A percentile compares a stretch with the other conserved stretches of the same genome.
phyloP scores from a whole-genome alignment of 2,797 vertebrate genomes.

The Argyrosomus regius region DNA sequence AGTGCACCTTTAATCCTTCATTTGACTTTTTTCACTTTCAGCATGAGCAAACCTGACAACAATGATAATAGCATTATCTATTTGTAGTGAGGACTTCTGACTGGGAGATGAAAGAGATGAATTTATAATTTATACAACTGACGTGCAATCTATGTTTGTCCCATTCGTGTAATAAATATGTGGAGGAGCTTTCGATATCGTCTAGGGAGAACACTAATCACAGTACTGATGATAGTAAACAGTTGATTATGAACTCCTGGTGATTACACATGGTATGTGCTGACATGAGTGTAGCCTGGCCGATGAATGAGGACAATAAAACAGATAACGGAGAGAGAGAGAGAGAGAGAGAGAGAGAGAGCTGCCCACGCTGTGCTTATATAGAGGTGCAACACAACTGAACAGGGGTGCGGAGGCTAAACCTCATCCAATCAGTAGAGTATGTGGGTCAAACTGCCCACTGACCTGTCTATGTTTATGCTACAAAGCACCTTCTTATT shows the following conservation, averaged over 20 bases:
- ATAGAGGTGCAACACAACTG: slow-evolving; percentile 37
- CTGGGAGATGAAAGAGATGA: neutral
- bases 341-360: slow-evolving; percentile 44
- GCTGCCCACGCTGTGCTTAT: slow-evolving; percentile 38
- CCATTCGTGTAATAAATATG: neutral
- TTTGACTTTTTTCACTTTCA: slow-evolving; percentile 6
- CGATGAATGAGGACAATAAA: slow-evolving; percentile 77
- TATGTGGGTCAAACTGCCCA: slow-evolving; percentile 27
- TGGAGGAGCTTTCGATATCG: neutral
- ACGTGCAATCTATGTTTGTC: neutral
- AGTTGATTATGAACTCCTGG: slow-evolving; percentile 42
- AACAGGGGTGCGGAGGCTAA: slow-evolving; percentile 40
- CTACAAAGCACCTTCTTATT: neutral
- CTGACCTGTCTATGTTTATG: slow-evolving; percentile 12
- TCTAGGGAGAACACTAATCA: slow-evolving; percentile 28
- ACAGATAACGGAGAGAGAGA: slow-evolving; percentile 64
- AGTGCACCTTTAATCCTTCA: neutral
- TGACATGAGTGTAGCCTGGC: slow-evolving; percentile 68
- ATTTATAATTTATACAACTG: neutral
- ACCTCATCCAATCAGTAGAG: slow-evolving; percentile 27
- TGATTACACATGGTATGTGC: slow-evolving; percentile 70
- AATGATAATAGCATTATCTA: neutral
- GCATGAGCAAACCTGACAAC: neutral
- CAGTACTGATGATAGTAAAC: slow-evolving; percentile 34
- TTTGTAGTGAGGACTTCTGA: too few species aligned